phyloP scores from a whole-genome alignment of 2,888 invertebrate genomes.

The Caenorhabditis japonica region DNA sequence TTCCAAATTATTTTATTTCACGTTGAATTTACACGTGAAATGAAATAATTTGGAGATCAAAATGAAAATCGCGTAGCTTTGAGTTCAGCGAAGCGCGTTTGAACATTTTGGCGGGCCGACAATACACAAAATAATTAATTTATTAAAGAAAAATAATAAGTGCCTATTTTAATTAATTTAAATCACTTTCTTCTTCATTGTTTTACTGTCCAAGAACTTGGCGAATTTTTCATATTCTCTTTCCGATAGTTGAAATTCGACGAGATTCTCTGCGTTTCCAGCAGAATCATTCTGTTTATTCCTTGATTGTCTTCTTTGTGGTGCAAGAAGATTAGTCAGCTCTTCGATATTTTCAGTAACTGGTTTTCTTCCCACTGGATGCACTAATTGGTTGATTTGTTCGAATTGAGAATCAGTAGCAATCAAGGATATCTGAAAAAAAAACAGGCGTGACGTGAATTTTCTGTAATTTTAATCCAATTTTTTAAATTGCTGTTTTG shows the following conservation, averaged over 20 bases:
- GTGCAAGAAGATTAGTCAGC: constrained; percentile 7
- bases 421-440: constrained; percentile 35
- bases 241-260: constrained; percentile 40
- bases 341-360: constrained; percentile 26
- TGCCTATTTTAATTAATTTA: neutral
- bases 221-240: constrained; percentile 43
- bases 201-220: constrained; percentile 36
- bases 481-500: too few relatives aligned
- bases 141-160: neutral
- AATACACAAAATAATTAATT: neutral
- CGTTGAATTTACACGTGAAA: too few relatives aligned
- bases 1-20: too few relatives aligned
- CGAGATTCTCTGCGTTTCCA: constrained; percentile 18
- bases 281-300: constrained; percentile 12
- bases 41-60: too few relatives aligned
- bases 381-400: constrained; percentile 23
- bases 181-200: constrained; percentile 15
- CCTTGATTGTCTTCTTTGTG: constrained; percentile 26
- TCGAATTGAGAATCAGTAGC: constrained; percentile 23
- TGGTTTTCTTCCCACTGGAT: constrained; percentile 29
- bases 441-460: neutral
- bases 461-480: neutral
- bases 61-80: too few relatives aligned
- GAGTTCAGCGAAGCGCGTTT: too few relatives aligned
- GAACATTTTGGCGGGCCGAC: too few relatives aligned